Conservation (phyloP, 2,888 invertebrate species). For the Tridacna crocea region DNA sequence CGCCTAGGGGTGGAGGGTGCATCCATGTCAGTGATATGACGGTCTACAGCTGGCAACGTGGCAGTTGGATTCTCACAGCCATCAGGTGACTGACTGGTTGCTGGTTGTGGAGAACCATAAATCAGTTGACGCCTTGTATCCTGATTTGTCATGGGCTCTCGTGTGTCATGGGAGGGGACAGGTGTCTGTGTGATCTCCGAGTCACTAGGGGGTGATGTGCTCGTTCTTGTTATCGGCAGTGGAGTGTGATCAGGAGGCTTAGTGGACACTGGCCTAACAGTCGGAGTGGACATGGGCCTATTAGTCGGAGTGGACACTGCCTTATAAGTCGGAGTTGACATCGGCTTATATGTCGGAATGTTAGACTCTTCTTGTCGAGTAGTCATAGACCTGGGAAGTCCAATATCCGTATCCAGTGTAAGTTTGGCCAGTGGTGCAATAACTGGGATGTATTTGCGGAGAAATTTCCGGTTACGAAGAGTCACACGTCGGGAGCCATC, state of each 20-base stretch:
- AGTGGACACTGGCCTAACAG: not conserved
- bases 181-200: not conserved
- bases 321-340: too few relatives aligned
- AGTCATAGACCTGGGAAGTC: not conserved
- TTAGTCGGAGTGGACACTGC: too few relatives aligned
- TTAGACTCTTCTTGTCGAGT: not conserved
- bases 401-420: constrained; percentile 26
- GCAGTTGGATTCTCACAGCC: not conserved
- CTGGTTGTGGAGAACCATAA: constrained; percentile 12
- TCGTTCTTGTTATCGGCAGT: not conserved
- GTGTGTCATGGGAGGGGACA: not conserved
- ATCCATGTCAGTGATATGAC: not conserved
- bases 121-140: not conserved
- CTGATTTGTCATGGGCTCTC: constrained; percentile 1
- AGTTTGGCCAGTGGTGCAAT: not conserved
- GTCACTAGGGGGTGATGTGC: not conserved
- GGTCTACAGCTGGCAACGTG: constrained; percentile 1
- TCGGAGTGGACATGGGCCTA: too few relatives aligned
- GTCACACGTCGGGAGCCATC: constrained; percentile 64
- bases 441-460: constrained; percentile 48
- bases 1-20: not conserved
- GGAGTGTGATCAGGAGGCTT: too few relatives aligned
- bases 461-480: constrained; percentile 61
- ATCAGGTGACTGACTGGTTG: not conserved
- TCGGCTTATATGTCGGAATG: not conserved